Evolutionary conservation across 2,113 vertebrate genomes (phyloP).

Genomic region (Takifugu bimaculatus): DNA sequence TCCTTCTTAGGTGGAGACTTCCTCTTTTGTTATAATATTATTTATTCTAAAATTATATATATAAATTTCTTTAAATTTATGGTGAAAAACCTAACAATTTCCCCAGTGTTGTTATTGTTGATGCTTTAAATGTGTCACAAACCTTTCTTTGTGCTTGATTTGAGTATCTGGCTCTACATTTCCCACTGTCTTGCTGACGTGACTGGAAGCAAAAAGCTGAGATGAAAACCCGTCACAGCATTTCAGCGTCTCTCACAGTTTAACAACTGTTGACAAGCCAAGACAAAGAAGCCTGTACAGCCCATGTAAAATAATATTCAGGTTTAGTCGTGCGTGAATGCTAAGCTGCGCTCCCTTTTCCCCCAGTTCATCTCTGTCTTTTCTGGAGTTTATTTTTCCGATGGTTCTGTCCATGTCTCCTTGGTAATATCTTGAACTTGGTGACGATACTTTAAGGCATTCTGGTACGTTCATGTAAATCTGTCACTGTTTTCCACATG

Average conservation of each 20-base stretch:
- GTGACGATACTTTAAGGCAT: background rate
- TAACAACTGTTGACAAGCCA: slow-evolving; percentile 39
- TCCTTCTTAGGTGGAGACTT: too few relatives aligned
- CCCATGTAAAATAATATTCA: slow-evolving; percentile 35
- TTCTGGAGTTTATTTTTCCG: slow-evolving; percentile 25
- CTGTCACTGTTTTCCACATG: slow-evolving; percentile 29
- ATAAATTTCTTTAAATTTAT: too few relatives aligned
- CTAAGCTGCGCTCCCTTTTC: slow-evolving; percentile 7
- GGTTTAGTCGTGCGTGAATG: slow-evolving; percentile 12
- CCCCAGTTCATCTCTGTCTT: slow-evolving; percentile 11
- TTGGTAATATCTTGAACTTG: slow-evolving; percentile 1
- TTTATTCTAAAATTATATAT: too few relatives aligned
- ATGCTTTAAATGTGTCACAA: slow-evolving; percentile 9
- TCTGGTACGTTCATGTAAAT: slow-evolving; percentile 3
- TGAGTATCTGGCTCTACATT: background rate
- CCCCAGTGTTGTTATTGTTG: background rate
- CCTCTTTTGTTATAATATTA: too few relatives aligned
- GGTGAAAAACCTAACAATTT: too few relatives aligned
- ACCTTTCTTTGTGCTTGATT: slow-evolving; percentile 17
- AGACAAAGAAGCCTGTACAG: slow-evolving; percentile 26
- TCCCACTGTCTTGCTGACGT: slow-evolving; percentile 28
- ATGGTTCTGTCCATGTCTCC: slow-evolving; percentile 9
- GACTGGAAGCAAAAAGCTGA: slow-evolving; percentile 41
- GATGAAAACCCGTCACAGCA: slow-evolving; percentile 33
- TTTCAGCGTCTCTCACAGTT: slow-evolving; percentile 33